Evolutionary conservation across 2,888 invertebrate species (phyloP), one percentile per base, ranked within the genome.

Genomic region (Coleophora flavipennella): DNA sequence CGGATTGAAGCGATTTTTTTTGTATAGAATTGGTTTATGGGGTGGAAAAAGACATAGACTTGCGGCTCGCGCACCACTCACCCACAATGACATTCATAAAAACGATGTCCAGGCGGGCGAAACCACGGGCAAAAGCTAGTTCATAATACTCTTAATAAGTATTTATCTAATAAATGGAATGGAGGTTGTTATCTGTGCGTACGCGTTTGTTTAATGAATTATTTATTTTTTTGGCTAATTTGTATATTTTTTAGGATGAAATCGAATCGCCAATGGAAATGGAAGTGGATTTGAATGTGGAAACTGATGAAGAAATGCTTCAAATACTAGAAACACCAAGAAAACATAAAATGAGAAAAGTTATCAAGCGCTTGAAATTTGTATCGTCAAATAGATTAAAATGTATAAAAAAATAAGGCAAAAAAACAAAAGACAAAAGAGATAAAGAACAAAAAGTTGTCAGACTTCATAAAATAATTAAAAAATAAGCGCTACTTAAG

Each of bases 221-320:
- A 20, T 4, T 20, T 20, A 20, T 20, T 20, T 4, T 20, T 6
- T 20, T n/a, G n/a, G n/a, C n/a, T n/a, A n/a, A n/a, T n/a, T n/a
- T n/a, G n/a, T n/a, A n/a, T n/a, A n/a, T 20, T 20, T 20, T 20
- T 20, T 20, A 20, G 20, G 20, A 20, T 29, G 27, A 36, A 33
- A 14, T 12, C 11, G 33, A 39, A n/a, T 11, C 14, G 6, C n/a
- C 25, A 12, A 26, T 13, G 8, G 38, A 38, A 33, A 38, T 31
- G 25, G 39, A 36, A 12, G 31, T 31, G 8, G 36, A 39, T 39
- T 28, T 28, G 33, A 26, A 35, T 26, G 29, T 33, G 9, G 36
- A 39, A 26, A 42, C 36, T 10, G 42, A 42, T 34, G 42, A 42
- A 26, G 42, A 42, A 13, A 42, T 42, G n/a, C 28, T 11, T 13